These are phyloP conservation scores for Ceramica pisi DNA, from an alignment of 2,888 invertebrate genomes.

Conservation along the genomic window DNA sequence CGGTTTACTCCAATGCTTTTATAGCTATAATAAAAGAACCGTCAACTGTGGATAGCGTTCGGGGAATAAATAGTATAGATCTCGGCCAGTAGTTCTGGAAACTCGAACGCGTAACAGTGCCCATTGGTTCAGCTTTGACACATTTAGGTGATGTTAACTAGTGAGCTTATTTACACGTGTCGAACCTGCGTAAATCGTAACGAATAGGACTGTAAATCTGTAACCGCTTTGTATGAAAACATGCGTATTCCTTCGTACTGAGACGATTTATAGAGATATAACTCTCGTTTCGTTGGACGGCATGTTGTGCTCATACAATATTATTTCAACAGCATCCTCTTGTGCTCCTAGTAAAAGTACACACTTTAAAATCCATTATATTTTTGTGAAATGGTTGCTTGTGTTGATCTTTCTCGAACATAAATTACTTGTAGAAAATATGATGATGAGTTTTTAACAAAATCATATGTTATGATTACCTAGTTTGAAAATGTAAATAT, in stretches of 20 bases:
- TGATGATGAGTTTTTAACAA: conserved; percentile 47
- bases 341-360: conserved; percentile 64
- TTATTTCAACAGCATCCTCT: conserved; percentile 66
- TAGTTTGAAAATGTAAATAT: conserved; percentile 60
- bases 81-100: conserved; percentile 83
- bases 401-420: conserved; percentile 45
- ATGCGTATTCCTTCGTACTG: conserved; percentile 41
- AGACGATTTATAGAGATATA: conserved; percentile 58
- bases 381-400: conserved; percentile 44
- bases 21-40: conserved; percentile 89
- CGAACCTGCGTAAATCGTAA: conserved; percentile 75
- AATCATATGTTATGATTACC: conserved; percentile 61
- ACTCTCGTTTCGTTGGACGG: conserved; percentile 43
- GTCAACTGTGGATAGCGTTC: conserved; percentile 85
- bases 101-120: conserved; percentile 76
- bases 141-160: conserved; percentile 75
- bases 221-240: conserved; percentile 57
- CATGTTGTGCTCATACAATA: conserved; percentile 49
- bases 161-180: conserved; percentile 75
- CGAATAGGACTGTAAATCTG: conserved; percentile 75
- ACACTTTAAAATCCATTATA: conserved; percentile 71
- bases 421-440: conserved; percentile 41
- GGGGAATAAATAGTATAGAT: conserved; percentile 84
- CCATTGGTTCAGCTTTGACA: conserved; percentile 82
- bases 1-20: conserved; percentile 84